Conservation (phyloP, 2,113 vertebrate species). For the Spilogale gracilis region DNA sequence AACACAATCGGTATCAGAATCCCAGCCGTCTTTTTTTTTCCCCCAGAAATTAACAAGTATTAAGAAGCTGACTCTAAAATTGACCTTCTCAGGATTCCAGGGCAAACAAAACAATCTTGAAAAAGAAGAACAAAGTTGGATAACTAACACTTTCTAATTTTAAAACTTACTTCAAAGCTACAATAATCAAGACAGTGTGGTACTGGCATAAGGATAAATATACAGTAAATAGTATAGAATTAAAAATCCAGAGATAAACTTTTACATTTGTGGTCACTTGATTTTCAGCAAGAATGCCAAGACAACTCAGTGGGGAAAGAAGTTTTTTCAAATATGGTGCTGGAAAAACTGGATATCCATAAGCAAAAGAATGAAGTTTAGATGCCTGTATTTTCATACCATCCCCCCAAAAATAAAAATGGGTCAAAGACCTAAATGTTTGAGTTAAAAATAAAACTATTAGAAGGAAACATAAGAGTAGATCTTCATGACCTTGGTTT, state of each 20-base stretch:
- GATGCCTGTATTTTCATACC: background rate
- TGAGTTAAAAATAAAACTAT: background rate
- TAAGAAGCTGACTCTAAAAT: background rate
- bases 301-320: background rate
- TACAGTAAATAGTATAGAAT: background rate
- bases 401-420: background rate
- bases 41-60: background rate
- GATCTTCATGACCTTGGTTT: background rate
- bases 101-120: background rate
- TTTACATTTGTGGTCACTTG: background rate
- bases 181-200: background rate
- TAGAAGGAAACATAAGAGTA: background rate
- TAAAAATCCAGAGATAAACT: background rate
- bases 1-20: background rate
- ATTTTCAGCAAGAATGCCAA: background rate
- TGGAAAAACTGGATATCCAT: background rate
- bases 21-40: background rate
- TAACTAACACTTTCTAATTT: background rate
- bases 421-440: background rate
- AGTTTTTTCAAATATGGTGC: background rate
- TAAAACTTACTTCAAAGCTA: background rate
- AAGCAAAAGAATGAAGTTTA: background rate
- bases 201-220: background rate
- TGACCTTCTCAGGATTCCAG: background rate
- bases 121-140: background rate